Conservation (phyloP, 1,140 invertebrate genomes). For the Drosophila sulfurigaster region DNA sequence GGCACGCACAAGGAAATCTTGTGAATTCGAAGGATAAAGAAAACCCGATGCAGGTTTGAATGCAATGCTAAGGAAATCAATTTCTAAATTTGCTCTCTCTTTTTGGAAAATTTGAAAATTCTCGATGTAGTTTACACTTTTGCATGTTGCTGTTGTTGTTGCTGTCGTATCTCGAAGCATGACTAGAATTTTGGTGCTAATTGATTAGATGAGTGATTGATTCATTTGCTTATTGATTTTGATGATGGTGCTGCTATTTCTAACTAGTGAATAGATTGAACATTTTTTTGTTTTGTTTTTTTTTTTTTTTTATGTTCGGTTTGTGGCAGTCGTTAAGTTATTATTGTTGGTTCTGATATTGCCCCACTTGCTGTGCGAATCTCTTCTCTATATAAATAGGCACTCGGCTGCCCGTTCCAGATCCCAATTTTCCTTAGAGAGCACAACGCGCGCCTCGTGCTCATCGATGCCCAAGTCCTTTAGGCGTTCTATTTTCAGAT, state of each 20-base stretch:
- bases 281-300: neutral
- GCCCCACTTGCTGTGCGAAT: neutral
- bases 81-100: neutral
- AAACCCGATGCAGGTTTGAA: neutral
- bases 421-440: slow-evolving; percentile 95
- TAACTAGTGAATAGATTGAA: too few relatives aligned
- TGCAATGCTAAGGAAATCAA: slow-evolving; percentile 11
- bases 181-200: slow-evolving; percentile 16
- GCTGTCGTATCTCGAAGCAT: neutral
- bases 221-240: slow-evolving; percentile 14
- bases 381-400: slow-evolving; percentile 87
- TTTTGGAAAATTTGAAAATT: slow-evolving; percentile 13
- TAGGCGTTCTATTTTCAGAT: slow-evolving; percentile 91
- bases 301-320: neutral
- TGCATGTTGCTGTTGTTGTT: neutral
- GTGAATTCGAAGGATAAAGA: slow-evolving; percentile 22
- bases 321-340: neutral
- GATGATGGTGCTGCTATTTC: slow-evolving; percentile 5
- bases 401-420: slow-evolving; percentile 92
- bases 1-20: slow-evolving; percentile 12
- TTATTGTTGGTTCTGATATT: neutral
- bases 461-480: slow-evolving; percentile 95
- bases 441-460: slow-evolving; percentile 90
- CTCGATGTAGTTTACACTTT: slow-evolving; percentile 12
- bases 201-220: neutral